A percentile compares a stretch with the other conserved stretches of the same genome.
Conservation (phyloP, 2,113 vertebrate species). For the Opisthocomus hoazin region DNA sequence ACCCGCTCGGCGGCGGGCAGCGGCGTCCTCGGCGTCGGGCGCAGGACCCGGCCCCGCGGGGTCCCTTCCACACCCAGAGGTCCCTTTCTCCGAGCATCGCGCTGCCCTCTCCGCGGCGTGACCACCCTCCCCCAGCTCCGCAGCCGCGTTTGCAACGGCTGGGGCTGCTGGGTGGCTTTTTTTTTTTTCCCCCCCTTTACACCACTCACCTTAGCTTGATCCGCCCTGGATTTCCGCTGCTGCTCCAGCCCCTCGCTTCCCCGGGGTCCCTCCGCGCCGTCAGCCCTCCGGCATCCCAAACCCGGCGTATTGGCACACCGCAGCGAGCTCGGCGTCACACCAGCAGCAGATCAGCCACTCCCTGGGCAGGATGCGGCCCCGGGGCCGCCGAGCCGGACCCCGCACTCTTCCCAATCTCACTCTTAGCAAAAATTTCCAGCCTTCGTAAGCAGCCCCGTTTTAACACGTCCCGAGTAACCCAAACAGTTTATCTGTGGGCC, state of each 20-base stretch:
- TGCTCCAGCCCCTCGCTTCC: background rate
- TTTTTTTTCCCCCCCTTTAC: background rate
- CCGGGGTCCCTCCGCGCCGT: fast-evolving
- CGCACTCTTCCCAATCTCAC: background rate
- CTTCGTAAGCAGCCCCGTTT: background rate
- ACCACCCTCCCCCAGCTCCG: fast-evolving
- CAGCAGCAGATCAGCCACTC: background rate
- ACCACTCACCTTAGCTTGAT: background rate
- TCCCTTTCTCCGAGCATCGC: background rate
- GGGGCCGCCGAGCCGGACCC: background rate
- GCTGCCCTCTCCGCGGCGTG: background rate
- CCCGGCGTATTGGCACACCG: fast-evolving
- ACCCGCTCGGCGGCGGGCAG: fast-evolving
- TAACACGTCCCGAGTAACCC: background rate
- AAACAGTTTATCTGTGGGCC: constrained; percentile 45
- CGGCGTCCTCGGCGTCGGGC: background rate
- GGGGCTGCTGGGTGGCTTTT: background rate
- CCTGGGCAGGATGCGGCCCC: background rate
- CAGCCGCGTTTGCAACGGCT: fast-evolving
- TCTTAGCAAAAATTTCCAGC: background rate
- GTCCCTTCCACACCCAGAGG: background rate
- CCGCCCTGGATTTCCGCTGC: background rate
- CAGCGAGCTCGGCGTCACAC: background rate
- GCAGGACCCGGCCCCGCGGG: background rate
- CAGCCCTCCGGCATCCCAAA: background rate